Base-by-base conservation (phyloP, 1,140 invertebrate species). In the Drosophila saltans region DNA sequence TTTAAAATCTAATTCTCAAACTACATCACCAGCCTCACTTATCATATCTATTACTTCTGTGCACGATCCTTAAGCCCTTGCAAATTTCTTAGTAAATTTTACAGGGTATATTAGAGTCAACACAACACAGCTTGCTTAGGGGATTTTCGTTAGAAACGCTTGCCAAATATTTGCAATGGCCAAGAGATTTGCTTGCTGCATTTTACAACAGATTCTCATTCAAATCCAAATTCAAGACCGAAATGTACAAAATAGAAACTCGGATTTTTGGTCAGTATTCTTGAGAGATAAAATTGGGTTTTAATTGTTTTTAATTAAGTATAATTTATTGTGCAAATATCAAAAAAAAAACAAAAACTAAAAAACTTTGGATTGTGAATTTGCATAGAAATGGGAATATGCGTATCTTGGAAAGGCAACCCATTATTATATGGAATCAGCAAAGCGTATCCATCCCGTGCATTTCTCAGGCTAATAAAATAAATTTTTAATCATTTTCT, bases 281-380 rank as follows among this genome's bases (percentile, higher is more conserved):
- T 52, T 52, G 43, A 57, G 36, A 78, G 66, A 52, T 79, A 52
- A 73, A 82, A 88, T 88, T 88, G 78, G 84, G 81, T 88, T 88
- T 89, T 89, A 88, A 88, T 88, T 88, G 84, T 88, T 89, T 88
- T 88, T 88, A 88, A 88, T 88, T 88, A 88, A 89, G 84, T 84
- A 84, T 75, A 83, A 89, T 88, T 88, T 88, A 84, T 88, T 72
- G 80, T 63, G 71, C 84, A 88, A 89, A 88, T 74, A 89, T 77
- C 75, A 61, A 67, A 78, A 75, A 56, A 58, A 16, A 16, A 16
- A 16, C 16, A 16, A 16, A 16, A 16, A 16, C 16, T 16, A 16
- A 16, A 16, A 16, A 16, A 16, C 16, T 16, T 43, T 43, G 59
- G 11, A 3, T n/a, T 60, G 30, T 59, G 33, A 63, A 57, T 75